Base-by-base conservation (phyloP, 2,888 invertebrate species). In the Drosophila gaucha region DNA sequence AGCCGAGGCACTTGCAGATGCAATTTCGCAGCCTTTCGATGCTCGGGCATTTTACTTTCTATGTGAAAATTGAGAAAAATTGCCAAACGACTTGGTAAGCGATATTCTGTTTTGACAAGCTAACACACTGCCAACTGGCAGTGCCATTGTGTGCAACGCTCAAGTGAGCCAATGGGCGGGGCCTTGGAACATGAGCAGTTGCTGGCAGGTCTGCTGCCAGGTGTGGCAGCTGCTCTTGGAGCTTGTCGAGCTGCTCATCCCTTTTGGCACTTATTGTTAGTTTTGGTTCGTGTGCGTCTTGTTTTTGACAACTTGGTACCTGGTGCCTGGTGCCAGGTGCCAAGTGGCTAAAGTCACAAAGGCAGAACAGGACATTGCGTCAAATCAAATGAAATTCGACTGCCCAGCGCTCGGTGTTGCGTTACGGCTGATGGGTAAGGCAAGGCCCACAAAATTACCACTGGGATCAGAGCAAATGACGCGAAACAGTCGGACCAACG, bases 61-160 rank as follows among this genome's bases (percentile, higher is more conserved):
- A 73, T 84, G 84, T 88, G 88, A 86, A 89, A 87, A 87, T 88
- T 86, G 87, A 88, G 89, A 89, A 88, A 88, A 86, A 89, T 88
- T 86, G 88, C 86, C 83, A 87, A 82, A 87, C 86, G 83, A 83
- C 78, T 83, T 80, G 86, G 88, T 88, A 84, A 88, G 88, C 88
- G 84, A 84, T 88, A 88, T 80, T 67, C 85, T 80, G 66, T 78
- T 78, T 80, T 74, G 80, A 70, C 74, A 76, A 77, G 72, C 50
- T 71, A 59, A 54, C 52, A 49, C 75, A 56, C 49, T 33, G 31
- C 1, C 14, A 8, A 6, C 28, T 28, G 28, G 28, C 33, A 16
- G 33, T 30, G 44, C 28, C 54, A 57, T 71, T 66, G 68, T 69
- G 65, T 69, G 66, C 62, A 50, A 24, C 36, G 55, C 58, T 66